Conservation (phyloP, 2,113 vertebrate genomes). For the Psammodynastes pulverulentus region DNA sequence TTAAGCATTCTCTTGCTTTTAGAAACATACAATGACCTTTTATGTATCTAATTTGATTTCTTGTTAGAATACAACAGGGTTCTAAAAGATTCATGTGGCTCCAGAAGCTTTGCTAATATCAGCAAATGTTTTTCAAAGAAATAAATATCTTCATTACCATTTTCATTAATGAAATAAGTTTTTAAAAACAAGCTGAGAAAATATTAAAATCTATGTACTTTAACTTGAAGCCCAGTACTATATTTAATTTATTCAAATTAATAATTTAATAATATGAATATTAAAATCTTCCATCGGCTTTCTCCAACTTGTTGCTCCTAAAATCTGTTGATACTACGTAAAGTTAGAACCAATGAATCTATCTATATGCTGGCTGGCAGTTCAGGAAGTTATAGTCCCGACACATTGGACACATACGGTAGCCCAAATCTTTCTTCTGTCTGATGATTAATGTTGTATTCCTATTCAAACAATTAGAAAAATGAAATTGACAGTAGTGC, state of each 20-base stretch:
- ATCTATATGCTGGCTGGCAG: too few relatives aligned
- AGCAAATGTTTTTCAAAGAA: not conserved
- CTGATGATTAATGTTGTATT: not conserved
- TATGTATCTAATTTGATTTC: not conserved
- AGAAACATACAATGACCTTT: not conserved
- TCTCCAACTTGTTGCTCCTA: too few relatives aligned
- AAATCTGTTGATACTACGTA: too few relatives aligned
- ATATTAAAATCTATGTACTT: not conserved
- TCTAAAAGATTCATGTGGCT: not conserved
- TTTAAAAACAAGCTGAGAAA: conserved; percentile 29
- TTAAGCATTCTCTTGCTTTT: not conserved
- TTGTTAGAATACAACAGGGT: not conserved
- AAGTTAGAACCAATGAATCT: too few relatives aligned
- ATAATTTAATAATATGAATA: too few relatives aligned
- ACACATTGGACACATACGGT: too few relatives aligned
- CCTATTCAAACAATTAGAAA: not conserved
- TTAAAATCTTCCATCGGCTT: not conserved
- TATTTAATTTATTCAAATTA: not conserved
- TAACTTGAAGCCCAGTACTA: not conserved
- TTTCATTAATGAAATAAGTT: conserved; percentile 13
- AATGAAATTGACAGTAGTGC: too few relatives aligned
- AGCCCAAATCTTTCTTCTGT: too few relatives aligned
- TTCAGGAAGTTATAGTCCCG: too few relatives aligned
- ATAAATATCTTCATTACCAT: conserved; percentile 32
- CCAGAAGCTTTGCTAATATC: not conserved